Percentiles rank a stretch among this genome's conserved stretches.
These are phyloP conservation scores for Halisarca cf. caerulea DNA, from an alignment of 37 sponge, comb jelly and placozoan species.

Conservation along the genomic window DNA sequence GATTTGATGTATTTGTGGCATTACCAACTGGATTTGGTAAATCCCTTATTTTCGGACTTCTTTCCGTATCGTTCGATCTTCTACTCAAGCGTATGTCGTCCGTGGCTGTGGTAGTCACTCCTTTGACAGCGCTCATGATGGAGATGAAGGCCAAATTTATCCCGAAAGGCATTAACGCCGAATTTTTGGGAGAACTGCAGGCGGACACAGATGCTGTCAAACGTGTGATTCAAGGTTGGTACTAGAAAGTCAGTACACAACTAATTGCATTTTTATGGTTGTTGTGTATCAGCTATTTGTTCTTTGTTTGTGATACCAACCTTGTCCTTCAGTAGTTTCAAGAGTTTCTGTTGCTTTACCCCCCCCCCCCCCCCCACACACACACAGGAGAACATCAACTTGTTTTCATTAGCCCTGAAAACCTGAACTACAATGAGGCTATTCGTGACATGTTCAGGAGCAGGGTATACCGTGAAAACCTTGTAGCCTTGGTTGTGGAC, in stretches of 20 bases:
- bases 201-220: background rate
- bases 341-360: too few species aligned
- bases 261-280: too few species aligned
- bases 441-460: background rate
- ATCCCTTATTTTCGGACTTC: background rate
- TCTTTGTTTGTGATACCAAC: too few species aligned
- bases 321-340: too few species aligned
- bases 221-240: too few species aligned
- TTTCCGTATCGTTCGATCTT: background rate
- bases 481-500: background rate
- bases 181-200: constrained; percentile 4
- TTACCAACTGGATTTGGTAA: background rate
- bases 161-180: background rate
- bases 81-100: too few species aligned
- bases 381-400: background rate
- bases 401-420: constrained; percentile 5
- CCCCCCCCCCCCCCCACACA: background rate
- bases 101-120: background rate
- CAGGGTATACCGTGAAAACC: background rate
- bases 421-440: background rate
- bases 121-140: background rate
- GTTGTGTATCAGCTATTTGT: too few species aligned
- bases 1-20: too few species aligned
- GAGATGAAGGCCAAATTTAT: background rate
- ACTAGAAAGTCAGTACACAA: too few species aligned